Percentiles rank a stretch among this genome's conserved stretches.
Conservation (phyloP, 2,888 invertebrate genomes). For the Philereme vetulata region DNA sequence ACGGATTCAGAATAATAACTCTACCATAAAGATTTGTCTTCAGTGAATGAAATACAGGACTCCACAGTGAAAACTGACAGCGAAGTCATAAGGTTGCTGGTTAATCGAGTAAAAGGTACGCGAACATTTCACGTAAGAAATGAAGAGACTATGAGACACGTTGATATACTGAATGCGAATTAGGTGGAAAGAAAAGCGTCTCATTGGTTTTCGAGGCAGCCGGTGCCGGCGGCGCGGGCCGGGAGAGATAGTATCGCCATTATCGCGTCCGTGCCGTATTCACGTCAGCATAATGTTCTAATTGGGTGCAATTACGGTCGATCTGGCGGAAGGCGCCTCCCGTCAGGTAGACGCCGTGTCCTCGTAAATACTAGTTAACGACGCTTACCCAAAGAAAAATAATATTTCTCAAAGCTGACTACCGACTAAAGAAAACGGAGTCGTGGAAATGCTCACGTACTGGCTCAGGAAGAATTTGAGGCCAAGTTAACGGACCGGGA, state of each 20-base stretch:
- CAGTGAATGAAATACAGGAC: slow-evolving; percentile 50
- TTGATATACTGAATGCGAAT: slow-evolving; percentile 72
- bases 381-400: slow-evolving; percentile 75
- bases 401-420: slow-evolving; percentile 75
- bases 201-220: slow-evolving; percentile 58
- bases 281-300: slow-evolving; percentile 83
- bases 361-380: slow-evolving; percentile 82
- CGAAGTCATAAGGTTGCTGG: slow-evolving; percentile 63
- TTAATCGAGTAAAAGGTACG: slow-evolving; percentile 79
- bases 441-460: slow-evolving; percentile 72
- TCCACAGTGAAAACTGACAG: slow-evolving; percentile 54
- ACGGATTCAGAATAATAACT: slow-evolving; percentile 56
- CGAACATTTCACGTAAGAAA: slow-evolving; percentile 73
- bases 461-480: slow-evolving; percentile 67
- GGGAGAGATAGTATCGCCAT: slow-evolving; percentile 78
- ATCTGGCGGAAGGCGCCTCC: slow-evolving; percentile 71
- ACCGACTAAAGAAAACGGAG: slow-evolving; percentile 64
- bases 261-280: slow-evolving; percentile 79
- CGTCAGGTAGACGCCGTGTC: slow-evolving; percentile 77
- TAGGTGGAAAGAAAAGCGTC: slow-evolving; percentile 64
- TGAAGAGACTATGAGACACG: slow-evolving; percentile 64
- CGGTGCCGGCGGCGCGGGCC: slow-evolving; percentile 43
- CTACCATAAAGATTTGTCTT: slow-evolving; percentile 59
- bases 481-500: slow-evolving; percentile 65
- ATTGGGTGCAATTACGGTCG: slow-evolving; percentile 81